phyloP scores from a whole-genome alignment of 2,888 invertebrate species.

The Pasiphila rectangulata region DNA sequence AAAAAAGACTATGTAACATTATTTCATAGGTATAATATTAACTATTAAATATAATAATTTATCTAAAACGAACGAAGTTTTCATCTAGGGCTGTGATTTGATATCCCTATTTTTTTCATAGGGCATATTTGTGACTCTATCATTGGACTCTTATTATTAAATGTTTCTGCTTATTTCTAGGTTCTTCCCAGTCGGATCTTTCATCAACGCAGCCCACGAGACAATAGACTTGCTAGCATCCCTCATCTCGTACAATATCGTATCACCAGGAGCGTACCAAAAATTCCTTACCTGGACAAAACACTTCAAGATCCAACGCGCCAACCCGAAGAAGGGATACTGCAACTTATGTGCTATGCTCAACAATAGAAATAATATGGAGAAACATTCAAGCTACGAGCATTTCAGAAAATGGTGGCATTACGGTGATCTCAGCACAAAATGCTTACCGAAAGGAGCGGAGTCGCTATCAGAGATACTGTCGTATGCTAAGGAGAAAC shows the following conservation, averaged over 20 bases:
- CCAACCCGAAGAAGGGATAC: constrained; percentile 42
- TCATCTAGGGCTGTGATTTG: no score
- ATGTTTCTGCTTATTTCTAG: no score
- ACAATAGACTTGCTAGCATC: constrained; percentile 45
- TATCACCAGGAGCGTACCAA: constrained; percentile 43
- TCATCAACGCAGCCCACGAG: constrained; percentile 44
- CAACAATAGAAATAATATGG: constrained; percentile 40
- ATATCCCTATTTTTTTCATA: no score
- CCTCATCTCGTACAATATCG: constrained; percentile 44
- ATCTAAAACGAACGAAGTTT: no score
- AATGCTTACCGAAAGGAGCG: constrained; percentile 45
- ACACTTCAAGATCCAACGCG: constrained; percentile 46
- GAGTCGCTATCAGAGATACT: constrained; percentile 36
- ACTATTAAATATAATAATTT: no score
- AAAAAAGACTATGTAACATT: no score
- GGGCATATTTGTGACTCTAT: background rate
- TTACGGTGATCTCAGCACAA: constrained; percentile 36
- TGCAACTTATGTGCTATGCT: constrained; percentile 56
- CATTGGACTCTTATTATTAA: background rate
- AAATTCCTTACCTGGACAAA: constrained; percentile 55
- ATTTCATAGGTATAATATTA: no score
- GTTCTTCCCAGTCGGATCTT: constrained; percentile 62
- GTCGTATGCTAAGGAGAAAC: constrained; percentile 40
- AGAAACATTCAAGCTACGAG: constrained; percentile 36
- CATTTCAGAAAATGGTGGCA: constrained; percentile 65